Evolutionary conservation across 2,113 vertebrate species (phyloP).

Genomic region (Plestiodon gilberti): DNA sequence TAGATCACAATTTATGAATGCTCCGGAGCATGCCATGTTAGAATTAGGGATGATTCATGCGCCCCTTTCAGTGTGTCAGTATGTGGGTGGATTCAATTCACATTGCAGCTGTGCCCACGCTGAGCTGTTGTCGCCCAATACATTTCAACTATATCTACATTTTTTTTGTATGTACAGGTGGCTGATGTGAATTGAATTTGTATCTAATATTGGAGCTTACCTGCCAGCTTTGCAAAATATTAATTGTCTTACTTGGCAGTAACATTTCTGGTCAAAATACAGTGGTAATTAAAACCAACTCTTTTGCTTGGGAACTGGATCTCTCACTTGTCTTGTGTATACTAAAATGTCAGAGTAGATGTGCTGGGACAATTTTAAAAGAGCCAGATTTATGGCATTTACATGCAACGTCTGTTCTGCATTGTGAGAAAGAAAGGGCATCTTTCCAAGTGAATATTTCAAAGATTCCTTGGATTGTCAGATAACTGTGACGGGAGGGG

Average conservation of each 20-base stretch:
- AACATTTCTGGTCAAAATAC: neutral
- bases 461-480: neutral
- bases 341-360: neutral
- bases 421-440: neutral
- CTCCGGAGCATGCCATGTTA: constrained; percentile 16
- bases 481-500: no score
- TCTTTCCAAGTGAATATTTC: neutral
- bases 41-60: constrained; percentile 32
- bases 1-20: constrained; percentile 33
- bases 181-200: neutral
- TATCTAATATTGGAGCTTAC: neutral
- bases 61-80: neutral
- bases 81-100: constrained; percentile 2
- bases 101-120: constrained; percentile 1
- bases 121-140: neutral
- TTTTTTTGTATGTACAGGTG: neutral
- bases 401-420: neutral
- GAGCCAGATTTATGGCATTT: neutral
- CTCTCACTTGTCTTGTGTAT: neutral
- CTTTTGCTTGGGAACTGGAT: neutral
- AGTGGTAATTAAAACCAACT: neutral
- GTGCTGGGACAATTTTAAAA: neutral
- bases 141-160: neutral
- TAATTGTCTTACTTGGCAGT: neutral
- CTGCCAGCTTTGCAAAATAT: neutral